Base-by-base conservation (phyloP, 2,113 vertebrate species). In the Scomber japonicus region DNA sequence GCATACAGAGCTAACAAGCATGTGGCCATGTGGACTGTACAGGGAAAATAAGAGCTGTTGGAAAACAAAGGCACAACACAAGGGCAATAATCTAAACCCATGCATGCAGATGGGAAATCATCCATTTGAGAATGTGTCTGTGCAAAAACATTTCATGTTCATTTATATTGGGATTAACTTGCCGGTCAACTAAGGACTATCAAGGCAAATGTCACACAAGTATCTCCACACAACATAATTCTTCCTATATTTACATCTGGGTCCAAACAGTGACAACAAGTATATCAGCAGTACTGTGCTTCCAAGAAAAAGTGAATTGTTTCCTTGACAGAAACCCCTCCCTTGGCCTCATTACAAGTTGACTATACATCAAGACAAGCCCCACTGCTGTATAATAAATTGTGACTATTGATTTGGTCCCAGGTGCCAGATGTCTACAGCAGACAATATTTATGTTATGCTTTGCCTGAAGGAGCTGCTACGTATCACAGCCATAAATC, bases 401-500 rank as follows among this genome's bases (percentile, higher is more conserved):
- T 71, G 73, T n/a, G 16, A 61, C n/a, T 7, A 77, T 27, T 54
- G 30, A 81, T 79, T 81, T 62, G 50, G 48, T 66, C 73, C 50
- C 45, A 79, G 63, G 45, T 80, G 49, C 49, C 68, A 64, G 53
- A 83, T 81, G 59, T 82, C 65, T 83, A 19, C 8, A 72, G 53
- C 50, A 71, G 35, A 48, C 50, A 69, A 61, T 78, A 75, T 74
- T 68, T 88, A 62, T 78, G 70, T 84, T 80, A 75, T 62, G 55
- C 75, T 45, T 59, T 51, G 77, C 60, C 59, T 75, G 13, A 44
- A 82, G 71, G 51, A 71, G 51, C 40, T 72, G 46, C 53, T 48
- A 21, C 59, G 51, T 69, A 76, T 68, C 66, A 49, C 75, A 35
- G 19, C 14, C 17, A 75, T 83, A 83, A 87, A 82, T 88, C 69